Percentiles rank a stretch among this genome's conserved stretches.
Conservation (phyloP, 2,888 invertebrate genomes). For the Phasia obesa region DNA sequence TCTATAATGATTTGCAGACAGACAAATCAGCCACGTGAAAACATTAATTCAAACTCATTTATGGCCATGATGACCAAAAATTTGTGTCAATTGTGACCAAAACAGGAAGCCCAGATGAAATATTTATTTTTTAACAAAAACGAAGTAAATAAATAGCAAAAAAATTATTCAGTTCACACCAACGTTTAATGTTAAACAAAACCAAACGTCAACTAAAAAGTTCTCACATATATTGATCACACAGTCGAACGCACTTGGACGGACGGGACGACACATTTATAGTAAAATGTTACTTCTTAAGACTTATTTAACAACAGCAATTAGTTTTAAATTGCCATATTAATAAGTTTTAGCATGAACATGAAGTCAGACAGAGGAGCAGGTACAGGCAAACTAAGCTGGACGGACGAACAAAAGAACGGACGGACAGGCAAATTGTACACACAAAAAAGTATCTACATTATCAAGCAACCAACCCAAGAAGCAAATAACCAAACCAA, state of each 20-base stretch:
- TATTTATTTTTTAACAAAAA: slow-evolving; percentile 36
- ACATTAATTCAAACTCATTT: neutral
- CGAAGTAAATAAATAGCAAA: slow-evolving; percentile 6
- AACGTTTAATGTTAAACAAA: slow-evolving; percentile 33
- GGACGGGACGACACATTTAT: slow-evolving; percentile 51
- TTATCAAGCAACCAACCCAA: slow-evolving; percentile 26
- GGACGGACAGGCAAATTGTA: slow-evolving; percentile 11
- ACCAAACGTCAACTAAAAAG: slow-evolving; percentile 29
- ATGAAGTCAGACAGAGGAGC: slow-evolving; percentile 34
- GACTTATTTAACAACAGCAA: slow-evolving; percentile 71
- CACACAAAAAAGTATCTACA: slow-evolving; percentile 4
- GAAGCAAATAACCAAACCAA: no score
- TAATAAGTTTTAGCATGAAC: slow-evolving; percentile 68
- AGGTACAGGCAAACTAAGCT: slow-evolving; percentile 26
- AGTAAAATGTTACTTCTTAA: slow-evolving; percentile 69
- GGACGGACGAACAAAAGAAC: slow-evolving; percentile 13
- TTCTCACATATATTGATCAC: slow-evolving; percentile 53
- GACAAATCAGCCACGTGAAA: neutral
- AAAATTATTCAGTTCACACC: slow-evolving; percentile 12
- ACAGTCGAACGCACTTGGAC: slow-evolving; percentile 21
- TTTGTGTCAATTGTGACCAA: neutral
- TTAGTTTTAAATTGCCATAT: slow-evolving; percentile 71
- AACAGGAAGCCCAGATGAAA: neutral
- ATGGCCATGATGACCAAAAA: slow-evolving; percentile 18
- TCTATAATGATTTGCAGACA: neutral